Evolutionary conservation across 2,888 invertebrate species (phyloP), one percentile per base, ranked within the genome.

Genomic region (Polydrusus cervinus): DNA sequence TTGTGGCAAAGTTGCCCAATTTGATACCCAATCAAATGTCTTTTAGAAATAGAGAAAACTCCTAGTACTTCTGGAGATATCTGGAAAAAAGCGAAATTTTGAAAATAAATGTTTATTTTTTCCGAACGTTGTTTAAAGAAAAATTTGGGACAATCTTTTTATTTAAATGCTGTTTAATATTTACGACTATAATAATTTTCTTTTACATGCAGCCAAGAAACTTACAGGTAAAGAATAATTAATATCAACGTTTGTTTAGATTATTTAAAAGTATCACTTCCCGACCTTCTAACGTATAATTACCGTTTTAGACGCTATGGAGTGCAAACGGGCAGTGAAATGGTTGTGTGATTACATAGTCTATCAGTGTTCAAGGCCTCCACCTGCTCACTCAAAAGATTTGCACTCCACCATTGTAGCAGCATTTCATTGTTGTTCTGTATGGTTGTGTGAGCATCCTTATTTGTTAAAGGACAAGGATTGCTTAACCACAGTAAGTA

Each of bases 271-370:
- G 14, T 34, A n/a, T 16, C 45, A 25, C n/a, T 14, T 53, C 30
- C 20, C 64, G 30, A 57, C 10, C 16, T 43, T 40, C 25, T 18
- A 38, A 20, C 55, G 5, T 14, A n/a, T n/a, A 43, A 13, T 43
- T 13, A 43, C 6, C 5, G 10, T 51, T 81, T 55, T 86, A 96
- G 96, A 96, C 89, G 94, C 94, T 68, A 89, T 95, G 83, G 96
- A 97, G 87, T 95, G 96, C 85, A 95, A 95, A 88, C 90, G 96
- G 83, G 96, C 96, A 13, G 97, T 99, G 20, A 97, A 97, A 83
- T 98, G 98, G 96, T 92, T 99, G 73, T 99, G 99, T 88, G 97
- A 99, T 89, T 99, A 98, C 88, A 98, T 99, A 82, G 93, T 95
- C 69, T 94, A 95, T 86, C 98, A 98, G 86, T 97, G 98, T 89